phyloP scores from a whole-genome alignment of 1,140 invertebrate species.

The Bathynomus jamesi region DNA sequence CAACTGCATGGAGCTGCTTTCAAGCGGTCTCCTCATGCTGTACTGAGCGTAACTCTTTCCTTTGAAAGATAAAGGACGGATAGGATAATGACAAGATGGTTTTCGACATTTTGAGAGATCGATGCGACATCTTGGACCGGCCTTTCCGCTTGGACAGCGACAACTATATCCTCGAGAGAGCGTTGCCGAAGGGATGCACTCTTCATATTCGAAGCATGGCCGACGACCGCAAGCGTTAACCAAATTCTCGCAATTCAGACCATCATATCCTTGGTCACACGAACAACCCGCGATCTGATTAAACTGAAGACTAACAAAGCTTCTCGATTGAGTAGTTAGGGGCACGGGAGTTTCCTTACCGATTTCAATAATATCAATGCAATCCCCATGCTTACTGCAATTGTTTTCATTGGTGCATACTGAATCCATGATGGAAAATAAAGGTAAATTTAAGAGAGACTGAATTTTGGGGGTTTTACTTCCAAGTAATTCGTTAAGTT shows the following conservation, averaged over 20 bases:
- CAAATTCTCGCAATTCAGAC: conserved; percentile 49
- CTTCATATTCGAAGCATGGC: conserved; percentile 59
- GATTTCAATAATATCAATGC: conserved; percentile 66
- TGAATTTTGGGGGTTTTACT: conserved; percentile 64
- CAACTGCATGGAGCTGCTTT: conserved; percentile 65
- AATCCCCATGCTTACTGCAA: conserved; percentile 68
- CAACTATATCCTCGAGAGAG: conserved; percentile 63
- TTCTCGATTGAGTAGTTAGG: conserved; percentile 62
- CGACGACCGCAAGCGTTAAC: conserved; percentile 68
- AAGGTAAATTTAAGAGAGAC: conserved; percentile 61
- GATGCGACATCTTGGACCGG: conserved; percentile 58
- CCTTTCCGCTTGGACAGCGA: conserved; percentile 64
- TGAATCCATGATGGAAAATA: conserved; percentile 60
- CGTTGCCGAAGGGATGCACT: conserved; percentile 61
- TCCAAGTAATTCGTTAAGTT: conserved; percentile 57
- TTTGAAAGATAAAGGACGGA: conserved; percentile 68
- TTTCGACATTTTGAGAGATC: conserved; percentile 58
- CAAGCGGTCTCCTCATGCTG: conserved; percentile 56
- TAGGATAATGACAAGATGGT: conserved; percentile 55
- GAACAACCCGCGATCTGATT: conserved; percentile 69
- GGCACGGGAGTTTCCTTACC: conserved; percentile 60
- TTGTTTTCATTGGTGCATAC: conserved; percentile 63
- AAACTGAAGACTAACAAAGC: conserved; percentile 64
- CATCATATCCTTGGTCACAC: conserved; percentile 74
- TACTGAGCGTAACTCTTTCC: conserved; percentile 80